These are phyloP conservation scores for Pseudoips prasinana DNA, from an alignment of 2,888 invertebrate species.

Conservation along the genomic window DNA sequence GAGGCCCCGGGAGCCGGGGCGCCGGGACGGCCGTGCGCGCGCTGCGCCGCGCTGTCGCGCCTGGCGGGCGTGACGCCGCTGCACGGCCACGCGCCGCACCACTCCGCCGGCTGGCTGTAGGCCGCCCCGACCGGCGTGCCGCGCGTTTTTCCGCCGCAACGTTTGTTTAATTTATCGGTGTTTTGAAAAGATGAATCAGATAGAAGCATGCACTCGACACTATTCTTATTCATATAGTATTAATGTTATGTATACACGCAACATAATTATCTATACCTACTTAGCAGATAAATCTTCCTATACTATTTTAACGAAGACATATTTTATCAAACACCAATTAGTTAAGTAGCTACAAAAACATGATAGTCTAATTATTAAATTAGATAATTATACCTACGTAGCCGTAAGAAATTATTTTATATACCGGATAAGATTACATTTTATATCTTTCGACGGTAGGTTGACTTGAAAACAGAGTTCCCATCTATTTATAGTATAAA, in stretches of 20 bases:
- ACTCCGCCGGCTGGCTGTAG: slow-evolving; percentile 86
- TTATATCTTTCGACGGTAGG: slow-evolving; percentile 14
- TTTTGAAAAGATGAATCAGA: slow-evolving; percentile 15
- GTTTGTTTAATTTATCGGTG: slow-evolving; percentile 9
- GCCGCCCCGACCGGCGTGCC: neutral
- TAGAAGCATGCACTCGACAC: slow-evolving; percentile 19
- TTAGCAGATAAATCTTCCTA: slow-evolving; percentile 37
- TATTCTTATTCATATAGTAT: slow-evolving; percentile 6
- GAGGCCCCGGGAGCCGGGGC: slow-evolving; percentile 12
- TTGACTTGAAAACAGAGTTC: slow-evolving; percentile 10
- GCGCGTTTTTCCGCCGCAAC: neutral
- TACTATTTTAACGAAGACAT: slow-evolving; percentile 54
- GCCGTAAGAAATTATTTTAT: slow-evolving; percentile 43
- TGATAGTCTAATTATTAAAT: slow-evolving; percentile 33
- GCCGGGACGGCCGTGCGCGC: slow-evolving; percentile 19
- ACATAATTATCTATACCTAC: slow-evolving; percentile 22
- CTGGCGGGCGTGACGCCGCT: slow-evolving; percentile 88
- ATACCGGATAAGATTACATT: slow-evolving; percentile 35
- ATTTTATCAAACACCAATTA: slow-evolving; percentile 75
- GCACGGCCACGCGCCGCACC: slow-evolving; percentile 85
- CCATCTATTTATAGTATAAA: too few species aligned
- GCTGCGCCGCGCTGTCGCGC: slow-evolving; percentile 56
- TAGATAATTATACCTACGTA: slow-evolving; percentile 9
- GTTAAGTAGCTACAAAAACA: slow-evolving; percentile 61
- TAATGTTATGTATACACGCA: slow-evolving; percentile 22